phyloP scores from a whole-genome alignment of 35 echinoderm and acorn worm species.

The Heliocidaris erythrogramma region DNA sequence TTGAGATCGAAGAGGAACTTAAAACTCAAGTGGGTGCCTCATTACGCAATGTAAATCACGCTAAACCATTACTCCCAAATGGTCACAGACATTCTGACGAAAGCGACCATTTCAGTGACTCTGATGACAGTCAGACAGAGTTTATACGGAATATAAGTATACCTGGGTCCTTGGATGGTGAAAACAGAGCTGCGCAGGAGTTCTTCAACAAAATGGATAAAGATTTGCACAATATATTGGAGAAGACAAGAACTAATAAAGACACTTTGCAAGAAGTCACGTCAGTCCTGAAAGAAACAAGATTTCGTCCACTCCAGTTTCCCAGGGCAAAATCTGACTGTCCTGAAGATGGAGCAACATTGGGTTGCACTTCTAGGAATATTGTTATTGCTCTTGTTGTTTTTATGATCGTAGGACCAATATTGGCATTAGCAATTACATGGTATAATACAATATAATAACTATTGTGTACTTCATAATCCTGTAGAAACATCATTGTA shows the following conservation, averaged over 20 bases:
- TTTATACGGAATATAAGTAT: slow-evolving; percentile 71
- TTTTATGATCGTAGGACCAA: slow-evolving; percentile 52
- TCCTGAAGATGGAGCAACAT: slow-evolving; percentile 46
- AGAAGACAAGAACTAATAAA: slow-evolving; percentile 68
- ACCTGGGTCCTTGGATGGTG: slow-evolving; percentile 59
- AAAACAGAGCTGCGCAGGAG: slow-evolving; percentile 45
- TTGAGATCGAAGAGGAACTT: slow-evolving; percentile 65
- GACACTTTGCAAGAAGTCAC: slow-evolving; percentile 72
- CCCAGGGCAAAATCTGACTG: slow-evolving; percentile 18
- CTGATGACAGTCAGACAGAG: slow-evolving; percentile 53
- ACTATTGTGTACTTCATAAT: not conserved
- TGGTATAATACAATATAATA: too few relatives aligned
- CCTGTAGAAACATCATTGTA: not conserved
- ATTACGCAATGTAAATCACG: not conserved
- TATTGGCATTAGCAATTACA: not conserved
- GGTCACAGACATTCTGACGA: slow-evolving; percentile 36
- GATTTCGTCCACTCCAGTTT: slow-evolving; percentile 59
- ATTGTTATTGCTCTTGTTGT: slow-evolving; percentile 35
- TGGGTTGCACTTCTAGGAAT: slow-evolving; percentile 58
- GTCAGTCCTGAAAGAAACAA: slow-evolving; percentile 54
- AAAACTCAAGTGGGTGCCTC: not conserved
- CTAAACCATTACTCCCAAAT: not conserved
- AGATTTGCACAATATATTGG: slow-evolving; percentile 69
- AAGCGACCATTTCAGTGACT: slow-evolving; percentile 28
- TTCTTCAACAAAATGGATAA: slow-evolving; percentile 77